Percentiles rank a stretch among this genome's conserved stretches.
These are phyloP conservation scores for Antechinus stuartii DNA, from an alignment of 2,113 vertebrate genomes.

Conservation along the genomic window DNA sequence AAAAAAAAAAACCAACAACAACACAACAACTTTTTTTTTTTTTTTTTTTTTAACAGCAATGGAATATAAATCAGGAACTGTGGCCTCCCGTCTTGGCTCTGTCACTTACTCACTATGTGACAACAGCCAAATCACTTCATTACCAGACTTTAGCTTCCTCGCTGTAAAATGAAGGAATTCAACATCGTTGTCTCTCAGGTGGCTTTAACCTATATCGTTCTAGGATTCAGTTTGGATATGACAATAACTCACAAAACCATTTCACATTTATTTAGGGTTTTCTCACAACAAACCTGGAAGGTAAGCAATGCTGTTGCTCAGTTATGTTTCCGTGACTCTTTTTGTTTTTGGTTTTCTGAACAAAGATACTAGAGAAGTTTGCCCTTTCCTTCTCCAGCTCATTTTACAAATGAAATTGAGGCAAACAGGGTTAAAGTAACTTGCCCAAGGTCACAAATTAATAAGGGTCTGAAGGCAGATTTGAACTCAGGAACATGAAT, in stretches of 20 bases:
- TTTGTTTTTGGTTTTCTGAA: background rate
- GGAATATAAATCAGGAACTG: background rate
- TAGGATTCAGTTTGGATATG: background rate
- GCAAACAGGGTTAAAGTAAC: background rate
- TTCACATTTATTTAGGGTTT: background rate
- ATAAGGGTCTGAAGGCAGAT: background rate
- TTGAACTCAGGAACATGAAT: background rate
- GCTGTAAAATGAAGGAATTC: background rate
- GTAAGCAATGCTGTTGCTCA: background rate
- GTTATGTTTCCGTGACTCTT: background rate
- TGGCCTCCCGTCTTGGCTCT: background rate
- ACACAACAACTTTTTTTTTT: no score
- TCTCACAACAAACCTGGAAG: background rate
- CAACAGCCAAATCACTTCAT: background rate
- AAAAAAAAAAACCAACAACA: no score
- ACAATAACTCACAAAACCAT: background rate
- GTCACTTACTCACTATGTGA: background rate
- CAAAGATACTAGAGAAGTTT: background rate
- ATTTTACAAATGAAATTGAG: background rate
- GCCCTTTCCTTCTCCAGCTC: background rate
- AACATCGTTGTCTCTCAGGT: background rate
- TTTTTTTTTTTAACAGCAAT: background rate
- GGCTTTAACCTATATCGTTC: background rate
- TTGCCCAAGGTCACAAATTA: background rate
- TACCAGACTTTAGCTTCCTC: background rate